Percentiles rank a stretch among this genome's conserved stretches.
These are phyloP conservation scores for Himalopsyche anomala DNA, from an alignment of 2,888 invertebrate species.

Conservation along the genomic window DNA sequence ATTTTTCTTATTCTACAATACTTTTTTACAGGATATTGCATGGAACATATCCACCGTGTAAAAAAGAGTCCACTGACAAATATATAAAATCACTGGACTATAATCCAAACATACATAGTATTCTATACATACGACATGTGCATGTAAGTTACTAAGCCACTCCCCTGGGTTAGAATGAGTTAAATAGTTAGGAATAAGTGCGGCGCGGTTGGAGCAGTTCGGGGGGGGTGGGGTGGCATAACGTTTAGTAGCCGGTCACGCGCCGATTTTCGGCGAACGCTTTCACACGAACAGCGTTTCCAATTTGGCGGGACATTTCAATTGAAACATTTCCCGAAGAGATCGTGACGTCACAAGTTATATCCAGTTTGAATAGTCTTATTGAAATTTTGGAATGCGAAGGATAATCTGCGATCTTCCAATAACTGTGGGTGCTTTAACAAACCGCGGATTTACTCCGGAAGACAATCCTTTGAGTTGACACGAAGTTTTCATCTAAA, in stretches of 20 bases:
- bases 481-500: no score
- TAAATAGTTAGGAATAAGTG: conserved; percentile 34
- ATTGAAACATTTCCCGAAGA: conserved; percentile 23
- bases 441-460: no score
- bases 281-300: conserved; percentile 21
- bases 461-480: no score
- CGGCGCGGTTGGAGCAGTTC: background rate
- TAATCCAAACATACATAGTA: no score
- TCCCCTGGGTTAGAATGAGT: background rate
- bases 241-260: conserved; percentile 16
- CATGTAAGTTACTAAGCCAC: no score
- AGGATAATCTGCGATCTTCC: background rate
- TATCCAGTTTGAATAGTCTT: background rate
- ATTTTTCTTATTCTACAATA: no score
- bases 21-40: no score
- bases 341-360: background rate
- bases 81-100: no score
- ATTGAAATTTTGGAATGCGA: background rate
- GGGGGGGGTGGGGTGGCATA: background rate
- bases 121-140: no score
- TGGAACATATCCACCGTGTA: no score
- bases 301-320: conserved; percentile 34
- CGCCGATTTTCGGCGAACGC: conserved; percentile 26
- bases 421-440: no score
- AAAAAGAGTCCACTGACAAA: no score